These are phyloP conservation scores for Cerceris rybyensis DNA, from an alignment of 2,888 invertebrate genomes.

Conservation along the genomic window DNA sequence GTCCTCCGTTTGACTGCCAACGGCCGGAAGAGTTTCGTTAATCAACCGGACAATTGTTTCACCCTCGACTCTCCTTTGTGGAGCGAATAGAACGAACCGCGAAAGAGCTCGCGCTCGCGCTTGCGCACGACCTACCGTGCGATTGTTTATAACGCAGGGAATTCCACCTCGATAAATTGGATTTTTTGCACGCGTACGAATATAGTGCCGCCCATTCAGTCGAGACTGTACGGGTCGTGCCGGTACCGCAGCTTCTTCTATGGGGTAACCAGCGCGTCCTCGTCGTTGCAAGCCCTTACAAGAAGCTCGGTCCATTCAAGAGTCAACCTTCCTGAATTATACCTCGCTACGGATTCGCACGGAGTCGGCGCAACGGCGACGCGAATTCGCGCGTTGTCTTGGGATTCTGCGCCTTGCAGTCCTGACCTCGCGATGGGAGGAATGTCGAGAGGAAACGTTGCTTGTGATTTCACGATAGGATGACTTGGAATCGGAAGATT, in stretches of 20 bases:
- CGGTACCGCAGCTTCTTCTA: constrained; percentile 21
- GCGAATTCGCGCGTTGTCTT: constrained; percentile 48
- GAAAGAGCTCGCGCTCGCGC: neutral
- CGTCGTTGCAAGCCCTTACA: constrained; percentile 58
- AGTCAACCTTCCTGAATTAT: constrained; percentile 72
- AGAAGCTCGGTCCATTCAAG: constrained; percentile 70
- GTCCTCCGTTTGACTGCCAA: constrained; percentile 26
- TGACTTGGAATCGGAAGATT: too few species aligned
- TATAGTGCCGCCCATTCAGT: constrained; percentile 73
- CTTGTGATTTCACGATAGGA: neutral
- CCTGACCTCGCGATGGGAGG: constrained; percentile 44
- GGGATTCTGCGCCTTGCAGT: constrained; percentile 29
- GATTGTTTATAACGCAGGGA: constrained; percentile 69
- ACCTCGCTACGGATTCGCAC: constrained; percentile 64
- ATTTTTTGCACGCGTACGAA: constrained; percentile 69
- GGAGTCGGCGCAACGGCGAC: constrained; percentile 27
- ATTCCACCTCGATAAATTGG: constrained; percentile 71
- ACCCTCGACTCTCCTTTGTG: constrained; percentile 20
- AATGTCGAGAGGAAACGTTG: neutral
- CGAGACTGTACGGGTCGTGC: constrained; percentile 53
- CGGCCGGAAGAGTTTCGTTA: constrained; percentile 44
- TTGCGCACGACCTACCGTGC: constrained; percentile 22
- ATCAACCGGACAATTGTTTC: constrained; percentile 62
- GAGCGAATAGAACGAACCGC: constrained; percentile 34
- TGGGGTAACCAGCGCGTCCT: constrained; percentile 11